Evolutionary conservation across 2,113 vertebrate genomes (phyloP).

Genomic region (Sebastes schlegelii): DNA sequence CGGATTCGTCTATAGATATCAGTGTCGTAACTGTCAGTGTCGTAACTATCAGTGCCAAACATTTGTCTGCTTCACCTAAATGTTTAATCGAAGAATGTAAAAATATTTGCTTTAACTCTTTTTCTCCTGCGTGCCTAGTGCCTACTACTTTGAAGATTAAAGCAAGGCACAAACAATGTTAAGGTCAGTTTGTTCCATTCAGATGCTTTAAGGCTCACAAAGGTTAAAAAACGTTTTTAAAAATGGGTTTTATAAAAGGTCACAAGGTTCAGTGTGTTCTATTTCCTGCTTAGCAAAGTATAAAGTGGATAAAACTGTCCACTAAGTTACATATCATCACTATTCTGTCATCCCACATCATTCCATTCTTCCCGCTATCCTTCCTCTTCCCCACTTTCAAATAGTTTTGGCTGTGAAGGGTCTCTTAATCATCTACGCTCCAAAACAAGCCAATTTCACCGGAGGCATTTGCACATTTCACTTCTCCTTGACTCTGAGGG

Average conservation of each 20-base stretch:
- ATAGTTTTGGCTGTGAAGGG: slow-evolving; percentile 3
- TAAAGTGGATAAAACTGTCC: neutral
- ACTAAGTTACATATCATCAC: neutral
- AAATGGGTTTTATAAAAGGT: neutral
- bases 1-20: too few relatives aligned
- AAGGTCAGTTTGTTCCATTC: neutral
- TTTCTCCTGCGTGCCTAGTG: neutral
- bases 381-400: neutral
- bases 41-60: too few relatives aligned
- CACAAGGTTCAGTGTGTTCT: neutral
- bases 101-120: neutral
- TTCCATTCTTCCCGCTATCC: slow-evolving; percentile 5
- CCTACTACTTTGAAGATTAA: too few relatives aligned
- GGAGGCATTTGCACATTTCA: slow-evolving; percentile 12
- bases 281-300: neutral
- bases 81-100: too few relatives aligned
- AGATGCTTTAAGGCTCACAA: too few relatives aligned
- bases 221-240: neutral
- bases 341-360: neutral
- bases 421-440: slow-evolving; percentile 12
- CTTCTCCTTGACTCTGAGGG: slow-evolving; percentile 11
- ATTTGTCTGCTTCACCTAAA: too few relatives aligned
- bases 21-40: too few relatives aligned
- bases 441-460: slow-evolving; percentile 19
- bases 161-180: neutral